phyloP scores from a whole-genome alignment of 2,888 invertebrate genomes.

The Perizoma affinitatum region DNA sequence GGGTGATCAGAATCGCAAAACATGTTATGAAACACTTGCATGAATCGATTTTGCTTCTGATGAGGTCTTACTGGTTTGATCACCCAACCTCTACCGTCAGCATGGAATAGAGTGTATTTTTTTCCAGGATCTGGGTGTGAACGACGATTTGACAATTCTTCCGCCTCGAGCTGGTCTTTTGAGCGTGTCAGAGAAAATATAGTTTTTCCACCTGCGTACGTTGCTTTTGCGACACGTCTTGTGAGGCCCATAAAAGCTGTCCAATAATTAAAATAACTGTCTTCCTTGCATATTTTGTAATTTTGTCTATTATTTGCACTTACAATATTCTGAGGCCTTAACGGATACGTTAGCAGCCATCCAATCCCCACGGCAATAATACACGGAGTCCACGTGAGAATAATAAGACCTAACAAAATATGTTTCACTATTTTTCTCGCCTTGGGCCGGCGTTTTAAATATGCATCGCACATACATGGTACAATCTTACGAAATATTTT shows the following conservation, averaged over 20 bases:
- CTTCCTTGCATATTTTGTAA: slow-evolving; percentile 3
- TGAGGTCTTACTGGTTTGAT: slow-evolving; percentile 45
- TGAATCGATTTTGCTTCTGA: slow-evolving; percentile 15
- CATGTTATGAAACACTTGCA: slow-evolving; percentile 24
- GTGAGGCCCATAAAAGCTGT: neutral
- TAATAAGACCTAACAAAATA: slow-evolving; percentile 13
- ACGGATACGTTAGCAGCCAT: slow-evolving; percentile 13
- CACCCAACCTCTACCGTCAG: slow-evolving; percentile 52
- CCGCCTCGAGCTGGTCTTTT: neutral
- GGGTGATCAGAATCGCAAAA: slow-evolving; percentile 4
- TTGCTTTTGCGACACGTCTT: neutral
- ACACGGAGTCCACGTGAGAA: slow-evolving; percentile 22
- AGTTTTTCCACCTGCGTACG: neutral
- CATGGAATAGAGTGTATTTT: slow-evolving; percentile 48
- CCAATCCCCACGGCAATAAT: slow-evolving; percentile 10
- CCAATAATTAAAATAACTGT: slow-evolving; percentile 7
- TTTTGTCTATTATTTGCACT: slow-evolving; percentile 5
- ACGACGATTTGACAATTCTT: slow-evolving; percentile 2
- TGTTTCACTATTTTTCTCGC: slow-evolving; percentile 11
- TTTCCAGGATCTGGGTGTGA: slow-evolving; percentile 45
- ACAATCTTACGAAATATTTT: slow-evolving; percentile 3
- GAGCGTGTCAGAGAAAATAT: neutral
- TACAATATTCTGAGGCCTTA: slow-evolving; percentile 5
- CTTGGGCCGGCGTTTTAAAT: neutral
- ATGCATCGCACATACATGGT: neutral